phyloP scores from a whole-genome alignment of 2,113 vertebrate genomes.

The Oncorhynchus keta region DNA sequence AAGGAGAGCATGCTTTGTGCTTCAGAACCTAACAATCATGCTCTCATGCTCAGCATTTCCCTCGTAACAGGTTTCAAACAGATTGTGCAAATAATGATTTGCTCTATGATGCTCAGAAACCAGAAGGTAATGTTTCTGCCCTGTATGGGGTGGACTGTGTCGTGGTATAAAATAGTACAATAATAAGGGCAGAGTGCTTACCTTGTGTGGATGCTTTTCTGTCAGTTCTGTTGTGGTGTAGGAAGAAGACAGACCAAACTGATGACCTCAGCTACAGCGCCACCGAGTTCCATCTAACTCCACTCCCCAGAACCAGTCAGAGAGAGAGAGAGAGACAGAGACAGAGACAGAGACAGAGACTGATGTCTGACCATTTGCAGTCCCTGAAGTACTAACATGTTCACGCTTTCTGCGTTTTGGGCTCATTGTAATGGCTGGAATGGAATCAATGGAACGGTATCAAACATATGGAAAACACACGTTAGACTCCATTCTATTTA shows the following conservation, averaged over 20 bases:
- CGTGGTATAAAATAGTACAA: not conserved
- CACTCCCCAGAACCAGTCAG: not conserved
- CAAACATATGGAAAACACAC: no score
- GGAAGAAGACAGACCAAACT: not conserved
- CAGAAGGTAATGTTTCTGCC: not conserved
- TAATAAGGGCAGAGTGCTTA: slow-evolving; percentile 27
- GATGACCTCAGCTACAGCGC: slow-evolving; percentile 4
- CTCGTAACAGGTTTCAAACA: not conserved
- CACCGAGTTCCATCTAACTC: not conserved
- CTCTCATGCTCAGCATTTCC: not conserved
- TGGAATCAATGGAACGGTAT: no score
- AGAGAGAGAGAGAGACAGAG: slow-evolving; percentile 29
- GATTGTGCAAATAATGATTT: not conserved
- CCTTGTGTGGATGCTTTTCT: slow-evolving; percentile 18
- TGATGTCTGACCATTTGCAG: not conserved
- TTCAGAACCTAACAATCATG: not conserved
- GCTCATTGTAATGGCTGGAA: no score
- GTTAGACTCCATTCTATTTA: no score
- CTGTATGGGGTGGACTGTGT: no score
- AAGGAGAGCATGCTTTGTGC: no score
- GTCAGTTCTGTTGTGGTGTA: not conserved
- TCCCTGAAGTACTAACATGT: no score
- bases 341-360: not conserved
- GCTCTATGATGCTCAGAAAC: not conserved
- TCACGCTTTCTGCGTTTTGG: no score